These are phyloP conservation scores for Cecidostiba fungosa DNA, from an alignment of 2,888 invertebrate genomes.

Conservation along the genomic window DNA sequence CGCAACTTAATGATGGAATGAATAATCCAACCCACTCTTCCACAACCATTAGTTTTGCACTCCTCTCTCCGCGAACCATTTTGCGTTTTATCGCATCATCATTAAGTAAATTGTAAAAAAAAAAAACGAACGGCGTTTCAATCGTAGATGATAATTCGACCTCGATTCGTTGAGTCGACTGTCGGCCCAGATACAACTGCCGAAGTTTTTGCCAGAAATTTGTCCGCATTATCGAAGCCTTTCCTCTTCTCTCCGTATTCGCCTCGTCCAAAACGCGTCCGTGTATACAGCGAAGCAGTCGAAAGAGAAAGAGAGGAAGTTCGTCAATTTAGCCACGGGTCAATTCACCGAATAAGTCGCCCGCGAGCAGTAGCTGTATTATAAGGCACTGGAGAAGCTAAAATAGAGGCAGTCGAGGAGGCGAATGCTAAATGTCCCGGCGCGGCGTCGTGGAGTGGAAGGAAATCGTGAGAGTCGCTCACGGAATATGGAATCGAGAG, in stretches of 20 bases:
- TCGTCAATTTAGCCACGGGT: conserved; percentile 33
- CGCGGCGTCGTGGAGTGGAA: conserved; percentile 19
- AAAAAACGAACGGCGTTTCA: background rate
- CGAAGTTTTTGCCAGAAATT: background rate
- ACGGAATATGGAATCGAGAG: conserved; percentile 49
- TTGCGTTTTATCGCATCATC: background rate
- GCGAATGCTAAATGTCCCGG: conserved; percentile 34
- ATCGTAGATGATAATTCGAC: conserved; percentile 1
- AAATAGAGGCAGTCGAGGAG: conserved; percentile 31
- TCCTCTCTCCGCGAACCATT: background rate
- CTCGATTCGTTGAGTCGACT: background rate
- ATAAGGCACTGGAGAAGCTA: background rate
- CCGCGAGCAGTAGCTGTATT: conserved; percentile 4
- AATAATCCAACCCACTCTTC: background rate
- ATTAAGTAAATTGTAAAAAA: background rate
- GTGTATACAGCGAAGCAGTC: background rate
- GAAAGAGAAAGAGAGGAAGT: background rate
- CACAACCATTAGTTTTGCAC: background rate
- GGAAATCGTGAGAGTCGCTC: conserved; percentile 41
- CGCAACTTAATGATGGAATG: no score
- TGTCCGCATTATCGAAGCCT: background rate
- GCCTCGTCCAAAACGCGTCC: background rate
- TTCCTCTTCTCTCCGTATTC: background rate
- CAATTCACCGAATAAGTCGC: conserved; percentile 48
- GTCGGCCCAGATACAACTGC: no score